A percentile compares a stretch with the other conserved stretches of the same genome.
Conservation (phyloP, 2,888 invertebrate genomes). For the Linnaemya vulpina region DNA sequence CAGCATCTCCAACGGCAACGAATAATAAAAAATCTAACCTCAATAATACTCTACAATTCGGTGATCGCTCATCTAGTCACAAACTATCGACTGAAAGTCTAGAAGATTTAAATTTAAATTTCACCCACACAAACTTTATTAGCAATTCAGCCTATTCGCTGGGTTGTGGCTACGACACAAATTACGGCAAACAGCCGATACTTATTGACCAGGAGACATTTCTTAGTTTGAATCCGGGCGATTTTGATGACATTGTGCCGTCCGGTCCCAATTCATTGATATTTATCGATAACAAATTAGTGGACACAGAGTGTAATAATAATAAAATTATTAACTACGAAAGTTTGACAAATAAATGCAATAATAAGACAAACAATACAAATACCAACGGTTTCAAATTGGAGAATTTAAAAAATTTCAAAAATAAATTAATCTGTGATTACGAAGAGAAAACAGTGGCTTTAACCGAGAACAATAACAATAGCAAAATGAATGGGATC, state of each 20-base stretch:
- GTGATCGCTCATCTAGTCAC: conserved; percentile 78
- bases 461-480: conserved; percentile 68
- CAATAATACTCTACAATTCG: conserved; percentile 76
- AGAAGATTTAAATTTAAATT: conserved; percentile 81
- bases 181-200: conserved; percentile 80
- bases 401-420: conserved; percentile 83
- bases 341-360: conserved; percentile 80
- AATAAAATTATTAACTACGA: conserved; percentile 81
- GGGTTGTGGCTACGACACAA: conserved; percentile 74
- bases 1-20: conserved; percentile 76
- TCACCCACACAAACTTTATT: conserved; percentile 76
- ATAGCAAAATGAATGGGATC: conserved; percentile 81
- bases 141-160: conserved; percentile 76
- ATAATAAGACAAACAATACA: conserved; percentile 81
- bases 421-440: conserved; percentile 82
- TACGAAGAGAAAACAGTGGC: conserved; percentile 77
- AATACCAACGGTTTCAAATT: conserved; percentile 82
- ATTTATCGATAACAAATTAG: conserved; percentile 82
- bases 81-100: conserved; percentile 80
- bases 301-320: conserved; percentile 73
- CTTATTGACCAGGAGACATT: conserved; percentile 83
- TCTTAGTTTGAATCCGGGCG: conserved; percentile 82
- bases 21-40: conserved; percentile 73
- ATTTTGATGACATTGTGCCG: conserved; percentile 82
- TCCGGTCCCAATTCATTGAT: conserved; percentile 81